A percentile compares a stretch with the other conserved stretches of the same genome.
Conservation (phyloP, 1,140 invertebrate genomes). For the Callitettix versicolor region DNA sequence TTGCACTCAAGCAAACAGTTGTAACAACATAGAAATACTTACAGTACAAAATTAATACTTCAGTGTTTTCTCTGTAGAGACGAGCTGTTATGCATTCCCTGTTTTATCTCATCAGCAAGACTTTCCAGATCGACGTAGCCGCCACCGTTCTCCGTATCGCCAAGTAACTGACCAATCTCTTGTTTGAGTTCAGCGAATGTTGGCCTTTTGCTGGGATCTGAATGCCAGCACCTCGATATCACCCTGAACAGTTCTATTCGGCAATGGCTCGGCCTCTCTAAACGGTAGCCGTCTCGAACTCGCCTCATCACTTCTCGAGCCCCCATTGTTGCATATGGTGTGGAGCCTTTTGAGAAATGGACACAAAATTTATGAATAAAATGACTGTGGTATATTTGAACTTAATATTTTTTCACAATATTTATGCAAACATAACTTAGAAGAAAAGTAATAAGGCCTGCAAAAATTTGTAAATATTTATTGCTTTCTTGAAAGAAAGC, state of each 20-base stretch:
- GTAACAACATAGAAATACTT: background rate
- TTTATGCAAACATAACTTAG: constrained; percentile 1
- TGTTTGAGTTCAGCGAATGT: constrained; percentile 55
- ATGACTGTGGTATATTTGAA: constrained; percentile 6
- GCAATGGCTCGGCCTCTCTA: constrained; percentile 65
- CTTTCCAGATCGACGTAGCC: constrained; percentile 69
- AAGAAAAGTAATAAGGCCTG: too few relatives aligned
- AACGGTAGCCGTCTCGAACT: constrained; percentile 60
- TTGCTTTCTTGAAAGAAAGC: too few relatives aligned
- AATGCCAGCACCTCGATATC: constrained; percentile 64
- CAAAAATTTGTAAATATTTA: too few relatives aligned
- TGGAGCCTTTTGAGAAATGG: constrained; percentile 47
- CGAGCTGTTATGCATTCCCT: background rate
- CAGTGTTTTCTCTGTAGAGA: constrained; percentile 4
- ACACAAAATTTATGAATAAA: constrained; percentile 8
- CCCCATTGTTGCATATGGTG: constrained; percentile 68
- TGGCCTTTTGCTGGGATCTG: constrained; percentile 59
- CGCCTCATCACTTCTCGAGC: constrained; percentile 64
- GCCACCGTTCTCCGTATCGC: constrained; percentile 54
- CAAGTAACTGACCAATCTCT: constrained; percentile 54
- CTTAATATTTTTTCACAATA: background rate
- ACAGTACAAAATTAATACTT: background rate
- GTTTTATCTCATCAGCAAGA: constrained; percentile 40
- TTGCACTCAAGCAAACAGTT: too few relatives aligned
- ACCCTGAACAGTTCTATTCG: constrained; percentile 61